These are phyloP conservation scores for Pangasius larnaudii DNA, from an alignment of 2,797 vertebrate species.

Conservation along the genomic window DNA sequence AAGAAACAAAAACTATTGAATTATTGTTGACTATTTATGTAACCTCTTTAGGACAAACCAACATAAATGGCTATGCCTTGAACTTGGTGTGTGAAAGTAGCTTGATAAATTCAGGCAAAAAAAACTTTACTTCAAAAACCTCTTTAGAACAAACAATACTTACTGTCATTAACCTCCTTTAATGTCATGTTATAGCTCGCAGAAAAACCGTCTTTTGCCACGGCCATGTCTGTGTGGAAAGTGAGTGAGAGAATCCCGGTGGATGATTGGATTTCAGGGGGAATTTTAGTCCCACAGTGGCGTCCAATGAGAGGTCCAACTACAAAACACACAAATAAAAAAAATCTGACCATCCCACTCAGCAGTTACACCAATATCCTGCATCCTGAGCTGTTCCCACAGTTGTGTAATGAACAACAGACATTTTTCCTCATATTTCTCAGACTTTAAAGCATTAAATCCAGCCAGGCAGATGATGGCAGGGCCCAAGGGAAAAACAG, in stretches of 20 bases:
- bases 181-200: constrained; percentile 83
- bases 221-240: constrained; percentile 97
- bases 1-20: no score
- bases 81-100: background rate
- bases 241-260: constrained; percentile 92
- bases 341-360: constrained; percentile 21
- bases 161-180: constrained; percentile 75
- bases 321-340: constrained; percentile 65
- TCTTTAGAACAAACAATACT: constrained; percentile 12
- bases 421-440: background rate
- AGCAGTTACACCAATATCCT: constrained; percentile 17
- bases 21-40: background rate
- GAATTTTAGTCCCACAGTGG: constrained; percentile 93
- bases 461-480: constrained; percentile 23
- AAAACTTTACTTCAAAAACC: background rate
- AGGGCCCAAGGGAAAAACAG: constrained; percentile 5
- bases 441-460: constrained; percentile 49
- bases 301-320: constrained; percentile 96
- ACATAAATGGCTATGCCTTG: no score
- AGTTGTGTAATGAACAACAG: constrained; percentile 35
- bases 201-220: constrained; percentile 91
- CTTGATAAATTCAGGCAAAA: background rate
- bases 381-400: constrained; percentile 13
- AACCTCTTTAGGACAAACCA: background rate
- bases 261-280: constrained; percentile 91